Evolutionary conservation across 2,113 vertebrate species (phyloP), one percentile per base, ranked within the genome.

Genomic region (Butastur rufipennis): DNA sequence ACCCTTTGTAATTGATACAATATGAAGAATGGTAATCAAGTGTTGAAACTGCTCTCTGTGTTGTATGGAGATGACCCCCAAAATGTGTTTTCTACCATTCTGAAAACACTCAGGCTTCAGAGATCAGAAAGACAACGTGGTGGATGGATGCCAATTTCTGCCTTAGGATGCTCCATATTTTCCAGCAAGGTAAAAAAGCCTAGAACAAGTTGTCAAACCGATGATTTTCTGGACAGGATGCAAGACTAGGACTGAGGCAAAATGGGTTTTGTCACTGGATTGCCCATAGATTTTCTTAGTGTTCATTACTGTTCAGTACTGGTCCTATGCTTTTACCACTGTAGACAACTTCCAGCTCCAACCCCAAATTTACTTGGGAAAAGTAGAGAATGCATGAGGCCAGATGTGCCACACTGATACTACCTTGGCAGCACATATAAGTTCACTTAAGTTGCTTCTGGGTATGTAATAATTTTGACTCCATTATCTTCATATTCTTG

Each of bases 1-100:
- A 25, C 8, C 16, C 11, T 74, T 73, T 61, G 20, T 50, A 77
- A 77, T 47, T 68, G 42, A 56, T 59, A 36, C 0, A 0, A 32
- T 52, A 65, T 7, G 16, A 48, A 59, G 15, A 94, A 74, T 40
- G 8, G 48, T 50, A 68, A 56, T 47, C 29, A 53, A 12, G 27
- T 58, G 18, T 31, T 45, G 55, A 38, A 87, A 79, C 75, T 70
- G 20, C 13, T 67, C 8, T 59, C 23, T 56, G 19, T 68, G 32
- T 55, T 72, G 32, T n/a, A 74, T 26, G 36, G 34, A 70, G 13
- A 65, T 52, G 29, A 47, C 16, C 17, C 40, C 23, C 55, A 40
- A 84, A 78, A 81, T 18, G 16, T 70, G 5, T 52, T 73, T 16
- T 36, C n/a, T 73, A 55, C 19, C 45, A n/a, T 43, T 62, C 68